Evolutionary conservation across 2,797 vertebrate species (phyloP), one percentile per base, ranked within the genome.

Genomic region (Halcyon badia): DNA sequence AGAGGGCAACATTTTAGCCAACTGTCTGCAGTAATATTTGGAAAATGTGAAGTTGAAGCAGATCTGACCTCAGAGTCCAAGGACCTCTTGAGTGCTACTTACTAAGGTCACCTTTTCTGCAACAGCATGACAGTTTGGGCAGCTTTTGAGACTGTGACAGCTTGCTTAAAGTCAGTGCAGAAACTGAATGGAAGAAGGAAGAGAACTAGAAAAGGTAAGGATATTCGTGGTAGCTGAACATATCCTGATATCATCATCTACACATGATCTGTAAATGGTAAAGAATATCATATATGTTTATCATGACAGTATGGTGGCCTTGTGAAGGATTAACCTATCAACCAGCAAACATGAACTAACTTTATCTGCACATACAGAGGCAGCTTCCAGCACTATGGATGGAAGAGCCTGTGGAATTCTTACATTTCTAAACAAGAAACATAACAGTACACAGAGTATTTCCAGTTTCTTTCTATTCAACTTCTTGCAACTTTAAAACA

Each of bases 41-140:
- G 83, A 91, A 91, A 97, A 98, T 80, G 60, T 94, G 89, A 95
- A 94, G 79, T 89, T 93, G 89, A 97, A 97, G 76, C 78, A 97
- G 66, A 94, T 94, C 94, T 94, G 88, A 93, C 83, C 89, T 94
- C 5, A 42, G 95, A 91, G 64, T 88, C 72, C 69, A 87, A 64
- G 62, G 58, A 73, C 54, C 83, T 94, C 92, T 80, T 42, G 81
- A 94, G 90, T 73, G 60, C 87, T 96, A 64, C 85, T 91, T 92
- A 24, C 57, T 94, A 88, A 90, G 91, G 92, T 97, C 90, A 94
- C 96, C 90, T 97, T 92, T 95, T 97, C 92, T 80, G 28, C 89
- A 90, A 93, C 61, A 97, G 57, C 68, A 31, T 68, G 66, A 68
- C 79, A 39, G 25, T 92, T 93, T 39, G 69, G 94, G 90, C 94